Conservation (phyloP, 2,797 vertebrate species). For the Dipus sagitta region DNA sequence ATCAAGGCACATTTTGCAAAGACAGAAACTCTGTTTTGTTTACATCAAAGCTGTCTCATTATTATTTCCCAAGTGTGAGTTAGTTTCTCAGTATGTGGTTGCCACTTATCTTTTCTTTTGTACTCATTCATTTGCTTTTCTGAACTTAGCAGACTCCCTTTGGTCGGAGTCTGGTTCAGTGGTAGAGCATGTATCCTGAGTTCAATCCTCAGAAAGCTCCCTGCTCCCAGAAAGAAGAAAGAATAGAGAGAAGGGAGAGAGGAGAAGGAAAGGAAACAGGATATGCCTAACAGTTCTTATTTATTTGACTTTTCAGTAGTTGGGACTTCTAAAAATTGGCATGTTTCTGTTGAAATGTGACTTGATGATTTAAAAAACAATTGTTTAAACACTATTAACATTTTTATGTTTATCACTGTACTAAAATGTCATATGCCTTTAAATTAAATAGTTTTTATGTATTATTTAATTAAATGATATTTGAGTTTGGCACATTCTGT, state of each 20-base stretch:
- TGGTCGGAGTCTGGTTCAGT: neutral
- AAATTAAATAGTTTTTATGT: constrained; percentile 41
- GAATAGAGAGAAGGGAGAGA: neutral
- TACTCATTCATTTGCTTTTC: constrained; percentile 46
- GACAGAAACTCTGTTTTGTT: constrained; percentile 7
- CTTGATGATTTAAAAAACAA: constrained; percentile 51
- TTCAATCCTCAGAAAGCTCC: neutral
- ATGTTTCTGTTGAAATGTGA: constrained; percentile 54
- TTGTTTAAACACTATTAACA: neutral
- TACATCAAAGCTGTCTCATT: constrained; percentile 37
- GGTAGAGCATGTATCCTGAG: neutral
- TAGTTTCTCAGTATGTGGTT: constrained; percentile 50
- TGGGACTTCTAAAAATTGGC: constrained; percentile 11
- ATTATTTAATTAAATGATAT: constrained; percentile 15
- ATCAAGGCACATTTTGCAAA: constrained; percentile 38
- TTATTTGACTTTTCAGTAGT: constrained; percentile 38
- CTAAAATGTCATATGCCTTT: constrained; percentile 15
- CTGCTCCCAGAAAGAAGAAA: neutral
- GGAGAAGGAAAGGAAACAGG: neutral
- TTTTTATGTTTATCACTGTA: constrained; percentile 36
- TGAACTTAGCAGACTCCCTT: constrained; percentile 41
- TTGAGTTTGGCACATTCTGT: neutral
- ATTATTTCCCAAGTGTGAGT: constrained; percentile 48
- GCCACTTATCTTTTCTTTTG: neutral
- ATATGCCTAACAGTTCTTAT: neutral